A percentile compares a stretch with the other conserved stretches of the same genome.
Conservation (phyloP, 2,797 vertebrate species). For the Muscicapa comitata region DNA sequence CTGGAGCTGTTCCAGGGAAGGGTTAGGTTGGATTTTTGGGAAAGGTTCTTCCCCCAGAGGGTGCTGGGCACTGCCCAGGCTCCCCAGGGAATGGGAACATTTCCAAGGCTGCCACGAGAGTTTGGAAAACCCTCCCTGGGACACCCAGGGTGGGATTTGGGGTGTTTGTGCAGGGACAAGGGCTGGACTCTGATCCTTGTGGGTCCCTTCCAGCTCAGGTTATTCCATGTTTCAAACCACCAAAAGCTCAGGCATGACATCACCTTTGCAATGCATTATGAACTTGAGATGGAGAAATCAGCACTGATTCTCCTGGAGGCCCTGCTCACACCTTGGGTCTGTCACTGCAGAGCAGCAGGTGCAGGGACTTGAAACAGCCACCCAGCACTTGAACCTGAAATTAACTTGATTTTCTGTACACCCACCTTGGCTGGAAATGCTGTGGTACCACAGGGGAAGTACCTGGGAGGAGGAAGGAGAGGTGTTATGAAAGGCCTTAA, state of each 20-base stretch:
- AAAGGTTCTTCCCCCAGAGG: not conserved
- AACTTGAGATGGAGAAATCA: not conserved
- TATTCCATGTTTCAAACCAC: not conserved
- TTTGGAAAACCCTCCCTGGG: not conserved
- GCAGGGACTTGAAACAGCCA: not conserved
- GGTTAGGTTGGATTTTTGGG: accelerated
- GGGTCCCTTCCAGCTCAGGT: not conserved
- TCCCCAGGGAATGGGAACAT: not conserved
- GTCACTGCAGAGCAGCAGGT: not conserved
- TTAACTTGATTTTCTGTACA: not conserved
- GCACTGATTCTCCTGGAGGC: not conserved
- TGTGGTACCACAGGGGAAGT: not conserved
- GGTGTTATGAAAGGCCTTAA: not conserved
- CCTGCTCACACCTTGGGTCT: not conserved
- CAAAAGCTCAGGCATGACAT: not conserved
- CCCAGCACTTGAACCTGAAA: not conserved
- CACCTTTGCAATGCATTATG: not conserved
- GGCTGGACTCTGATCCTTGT: accelerated
- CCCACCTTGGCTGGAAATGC: not conserved
- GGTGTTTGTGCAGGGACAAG: accelerated
- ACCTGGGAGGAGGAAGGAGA: not conserved
- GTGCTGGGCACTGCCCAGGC: not conserved
- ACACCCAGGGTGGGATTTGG: not conserved
- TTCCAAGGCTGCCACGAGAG: not conserved
- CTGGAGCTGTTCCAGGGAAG: not conserved